Percentiles rank a stretch among this genome's conserved stretches.
phyloP scores from a whole-genome alignment of 2,888 invertebrate genomes.

The Lapara coniferarum region DNA sequence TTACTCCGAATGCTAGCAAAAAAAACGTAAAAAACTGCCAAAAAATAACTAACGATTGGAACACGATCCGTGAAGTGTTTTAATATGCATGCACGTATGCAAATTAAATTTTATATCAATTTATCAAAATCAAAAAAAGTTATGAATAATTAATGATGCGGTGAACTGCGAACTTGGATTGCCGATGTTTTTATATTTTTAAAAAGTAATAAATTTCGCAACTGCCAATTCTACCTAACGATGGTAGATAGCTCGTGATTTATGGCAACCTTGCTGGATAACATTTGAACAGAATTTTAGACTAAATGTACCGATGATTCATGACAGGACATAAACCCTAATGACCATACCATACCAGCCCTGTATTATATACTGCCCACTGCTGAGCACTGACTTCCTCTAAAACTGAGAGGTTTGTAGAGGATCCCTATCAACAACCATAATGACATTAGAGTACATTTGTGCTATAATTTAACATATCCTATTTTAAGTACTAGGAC shows the following conservation, averaged over 20 bases:
- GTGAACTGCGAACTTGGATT: slow-evolving; percentile 16
- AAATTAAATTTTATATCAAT: slow-evolving; percentile 8
- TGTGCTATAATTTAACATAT: too few relatives aligned
- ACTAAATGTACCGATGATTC: too few relatives aligned
- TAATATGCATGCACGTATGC: background rate
- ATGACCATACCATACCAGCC: too few relatives aligned
- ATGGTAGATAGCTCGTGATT: slow-evolving; percentile 2
- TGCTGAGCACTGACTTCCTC: too few relatives aligned
- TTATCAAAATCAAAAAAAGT: background rate
- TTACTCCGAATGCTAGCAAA: background rate
- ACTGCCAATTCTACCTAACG: slow-evolving; percentile 13
- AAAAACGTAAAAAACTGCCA: background rate
- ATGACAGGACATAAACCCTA: too few relatives aligned
- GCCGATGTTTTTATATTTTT: background rate
- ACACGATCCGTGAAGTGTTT: slow-evolving; percentile 13
- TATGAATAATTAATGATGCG: slow-evolving; percentile 11
- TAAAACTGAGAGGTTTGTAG: too few relatives aligned
- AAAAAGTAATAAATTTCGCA: slow-evolving; percentile 10
- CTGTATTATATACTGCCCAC: too few relatives aligned
- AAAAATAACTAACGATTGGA: background rate
- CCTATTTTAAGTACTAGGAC: too few relatives aligned
- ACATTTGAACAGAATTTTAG: background rate
- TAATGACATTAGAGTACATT: too few relatives aligned
- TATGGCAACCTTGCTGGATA: background rate
- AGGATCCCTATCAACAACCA: too few relatives aligned